Evolutionary conservation across 1,140 invertebrate species (phyloP).

Genomic region (Papilio polytes): DNA sequence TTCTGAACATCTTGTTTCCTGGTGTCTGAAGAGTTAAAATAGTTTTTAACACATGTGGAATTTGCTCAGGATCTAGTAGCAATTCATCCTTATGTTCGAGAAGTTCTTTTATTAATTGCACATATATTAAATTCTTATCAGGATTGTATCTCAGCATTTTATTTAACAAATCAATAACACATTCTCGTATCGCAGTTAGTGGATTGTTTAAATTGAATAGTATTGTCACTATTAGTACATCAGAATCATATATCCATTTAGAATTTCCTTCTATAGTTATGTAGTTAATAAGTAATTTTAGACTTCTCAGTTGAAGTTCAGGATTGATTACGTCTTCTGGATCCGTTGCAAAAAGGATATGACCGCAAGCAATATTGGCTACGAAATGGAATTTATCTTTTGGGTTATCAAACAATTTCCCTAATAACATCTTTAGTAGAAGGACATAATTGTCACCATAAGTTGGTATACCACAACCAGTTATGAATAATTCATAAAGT

Average conservation of each 20-base stretch:
- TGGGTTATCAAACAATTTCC: constrained; percentile 68
- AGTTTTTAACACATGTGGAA: constrained; percentile 77
- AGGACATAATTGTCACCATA: constrained; percentile 69
- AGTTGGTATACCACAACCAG: constrained; percentile 66
- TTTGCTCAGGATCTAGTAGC: constrained; percentile 86
- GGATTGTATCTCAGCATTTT: constrained; percentile 56
- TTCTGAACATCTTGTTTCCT: constrained; percentile 66
- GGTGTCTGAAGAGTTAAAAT: constrained; percentile 58
- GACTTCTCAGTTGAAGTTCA: constrained; percentile 69
- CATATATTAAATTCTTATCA: constrained; percentile 62
- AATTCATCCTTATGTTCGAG: constrained; percentile 83
- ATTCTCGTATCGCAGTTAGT: constrained; percentile 70
- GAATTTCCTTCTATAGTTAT: constrained; percentile 57
- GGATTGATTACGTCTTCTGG: constrained; percentile 72
- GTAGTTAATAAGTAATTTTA: constrained; percentile 70
- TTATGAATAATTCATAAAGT: constrained; percentile 73
- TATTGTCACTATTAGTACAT: constrained; percentile 75
- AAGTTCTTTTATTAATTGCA: constrained; percentile 65
- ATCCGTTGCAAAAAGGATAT: constrained; percentile 70
- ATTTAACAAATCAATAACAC: constrained; percentile 69
- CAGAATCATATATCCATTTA: constrained; percentile 74
- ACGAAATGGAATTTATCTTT: constrained; percentile 83
- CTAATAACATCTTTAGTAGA: constrained; percentile 70
- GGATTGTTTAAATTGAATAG: constrained; percentile 79
- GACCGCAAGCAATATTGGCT: constrained; percentile 78